Conservation (phyloP, 2,113 vertebrate species). For the Bombycilla garrulus region DNA sequence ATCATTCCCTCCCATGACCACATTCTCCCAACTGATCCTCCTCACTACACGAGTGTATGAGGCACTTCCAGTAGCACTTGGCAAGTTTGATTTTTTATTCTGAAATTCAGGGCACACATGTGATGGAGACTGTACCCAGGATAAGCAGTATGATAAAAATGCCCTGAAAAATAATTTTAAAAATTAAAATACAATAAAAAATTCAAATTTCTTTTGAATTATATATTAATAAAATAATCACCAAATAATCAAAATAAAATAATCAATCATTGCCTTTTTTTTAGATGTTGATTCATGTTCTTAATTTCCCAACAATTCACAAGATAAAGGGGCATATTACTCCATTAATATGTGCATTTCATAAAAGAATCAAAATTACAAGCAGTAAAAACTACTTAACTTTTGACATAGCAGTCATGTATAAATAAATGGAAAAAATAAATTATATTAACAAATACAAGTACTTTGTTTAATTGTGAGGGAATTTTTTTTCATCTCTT, state of each 20-base stretch:
- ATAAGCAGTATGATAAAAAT: neutral
- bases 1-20: neutral
- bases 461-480: neutral
- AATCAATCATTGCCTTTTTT: neutral
- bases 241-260: neutral
- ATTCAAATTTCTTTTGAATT: neutral
- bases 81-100: neutral
- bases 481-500: neutral
- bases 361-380: neutral
- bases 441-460: neutral
- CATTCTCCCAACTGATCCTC: neutral
- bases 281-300: neutral
- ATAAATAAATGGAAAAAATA: neutral
- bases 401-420: neutral
- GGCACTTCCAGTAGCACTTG: neutral
- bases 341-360: neutral
- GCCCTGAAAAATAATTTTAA: neutral
- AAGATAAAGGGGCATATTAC: neutral
- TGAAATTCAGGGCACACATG: neutral
- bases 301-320: neutral
- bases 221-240: neutral
- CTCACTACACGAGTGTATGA: neutral
- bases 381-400: neutral
- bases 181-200: neutral
- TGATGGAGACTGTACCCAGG: neutral